Base-by-base conservation (phyloP, 2,888 invertebrate species). In the Fragum whitleyi region DNA sequence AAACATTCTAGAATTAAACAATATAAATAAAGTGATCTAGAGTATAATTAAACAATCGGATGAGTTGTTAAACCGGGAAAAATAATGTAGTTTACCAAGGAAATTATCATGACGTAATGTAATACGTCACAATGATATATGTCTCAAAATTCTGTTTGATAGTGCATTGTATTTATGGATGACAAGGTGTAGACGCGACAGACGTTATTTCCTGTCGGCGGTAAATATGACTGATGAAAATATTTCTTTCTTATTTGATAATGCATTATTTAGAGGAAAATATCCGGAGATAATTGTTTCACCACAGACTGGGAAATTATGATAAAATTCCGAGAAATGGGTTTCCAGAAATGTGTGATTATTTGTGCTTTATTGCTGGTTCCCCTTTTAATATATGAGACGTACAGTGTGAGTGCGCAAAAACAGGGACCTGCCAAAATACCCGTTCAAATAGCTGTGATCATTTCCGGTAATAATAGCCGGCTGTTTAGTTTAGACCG, bases 401-500 rank as follows among this genome's bases (percentile, higher is more conserved):
- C 47, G 21, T 21, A 42, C 16, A 39, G 42, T 65, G 65, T 42
- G 1, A n/a, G 23, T 21, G 65, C 65, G n/a, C 65, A 65, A 21
- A 21, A 11, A 21, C 21, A 9, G 42, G 65, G 1, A 42, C 65
- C 65, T 42, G 32, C 61, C 2, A 61, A 61, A 42, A 23, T 65
- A 2, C 55, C 53, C n/a, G 70, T 70, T n/a, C 53, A 53, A 42
- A 67, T 85, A 6, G 85, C 79, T 16, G 72, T 79, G 6, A 85
- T 85, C n/a, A 55, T 83, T 23, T 59, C 85, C 0, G 32, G 67
- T 19, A 71, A 79, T 21, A 68, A 73, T 23, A 75, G 26, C 36
- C 62, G 86, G 1, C 61, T 85, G 70, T 92, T 92, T 83, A 88
- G 90, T 23, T 81, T 89, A 6, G 80, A 77, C 28, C 79, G 82